Conservation (phyloP, 2,113 vertebrate genomes). For the Beaufortia kweichowensis region DNA sequence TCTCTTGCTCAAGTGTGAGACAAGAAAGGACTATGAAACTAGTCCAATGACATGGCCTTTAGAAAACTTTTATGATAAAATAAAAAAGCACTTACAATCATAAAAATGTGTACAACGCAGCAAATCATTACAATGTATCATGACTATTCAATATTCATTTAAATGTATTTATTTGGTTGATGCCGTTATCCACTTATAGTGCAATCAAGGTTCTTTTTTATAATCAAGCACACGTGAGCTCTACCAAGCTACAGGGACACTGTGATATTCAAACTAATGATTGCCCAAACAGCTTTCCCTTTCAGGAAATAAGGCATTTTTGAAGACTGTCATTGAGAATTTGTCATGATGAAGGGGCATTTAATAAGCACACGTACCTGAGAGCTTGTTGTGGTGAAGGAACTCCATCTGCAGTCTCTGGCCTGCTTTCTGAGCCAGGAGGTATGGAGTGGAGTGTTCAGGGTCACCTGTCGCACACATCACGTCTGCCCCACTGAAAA, state of each 20-base stretch:
- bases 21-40: too few relatives aligned
- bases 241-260: too few relatives aligned
- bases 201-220: too few relatives aligned
- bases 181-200: too few relatives aligned
- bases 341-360: not conserved
- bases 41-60: not conserved
- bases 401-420: conserved; percentile 96
- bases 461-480: conserved; percentile 92
- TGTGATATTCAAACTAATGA: too few relatives aligned
- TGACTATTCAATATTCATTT: too few relatives aligned
- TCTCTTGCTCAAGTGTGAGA: too few relatives aligned
- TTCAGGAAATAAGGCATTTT: not conserved
- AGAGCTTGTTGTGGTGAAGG: conserved; percentile 92
- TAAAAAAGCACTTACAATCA: too few relatives aligned
- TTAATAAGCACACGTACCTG: conserved; percentile 71
- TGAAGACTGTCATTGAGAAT: not conserved
- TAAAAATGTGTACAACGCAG: too few relatives aligned
- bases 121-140: too few relatives aligned
- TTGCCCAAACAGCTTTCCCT: not conserved
- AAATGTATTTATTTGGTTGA: too few relatives aligned
- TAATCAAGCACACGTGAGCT: too few relatives aligned
- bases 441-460: conserved; percentile 84
- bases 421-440: conserved; percentile 87
- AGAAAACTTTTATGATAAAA: not conserved
- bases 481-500: conserved; percentile 92